These are phyloP conservation scores for Leptodactylus fallax DNA, from an alignment of 2,797 vertebrate species.

Conservation along the genomic window DNA sequence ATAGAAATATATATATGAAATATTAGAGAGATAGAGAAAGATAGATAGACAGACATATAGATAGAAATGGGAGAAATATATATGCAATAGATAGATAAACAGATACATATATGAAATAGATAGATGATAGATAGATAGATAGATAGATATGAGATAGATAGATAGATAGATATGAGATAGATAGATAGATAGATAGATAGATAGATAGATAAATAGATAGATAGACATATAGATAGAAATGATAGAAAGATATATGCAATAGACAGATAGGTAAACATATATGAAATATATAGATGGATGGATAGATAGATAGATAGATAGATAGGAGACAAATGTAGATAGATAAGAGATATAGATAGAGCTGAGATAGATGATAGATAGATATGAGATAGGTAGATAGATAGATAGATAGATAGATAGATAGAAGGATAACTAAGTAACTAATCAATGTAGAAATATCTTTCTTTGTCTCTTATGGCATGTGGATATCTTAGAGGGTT, in stretches of 20 bases:
- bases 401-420: background rate
- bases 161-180: background rate
- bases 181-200: conserved; percentile 12
- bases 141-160: background rate
- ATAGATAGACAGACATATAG: background rate
- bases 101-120: background rate
- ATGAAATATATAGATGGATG: background rate
- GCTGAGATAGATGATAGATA: background rate
- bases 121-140: background rate
- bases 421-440: too few species aligned
- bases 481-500: too few species aligned
- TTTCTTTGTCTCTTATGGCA: too few species aligned
- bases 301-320: conserved; percentile 16
- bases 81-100: background rate
- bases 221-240: background rate
- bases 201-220: background rate
- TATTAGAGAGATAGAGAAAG: background rate
- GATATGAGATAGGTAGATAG: background rate
- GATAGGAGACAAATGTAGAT: background rate
- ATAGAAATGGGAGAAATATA: background rate
- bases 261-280: background rate
- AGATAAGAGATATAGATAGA: background rate
- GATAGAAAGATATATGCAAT: background rate
- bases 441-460: too few species aligned
- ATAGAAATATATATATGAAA: background rate